These are phyloP conservation scores for Petrophora chlorosata DNA, from an alignment of 2,888 invertebrate species.

Conservation along the genomic window DNA sequence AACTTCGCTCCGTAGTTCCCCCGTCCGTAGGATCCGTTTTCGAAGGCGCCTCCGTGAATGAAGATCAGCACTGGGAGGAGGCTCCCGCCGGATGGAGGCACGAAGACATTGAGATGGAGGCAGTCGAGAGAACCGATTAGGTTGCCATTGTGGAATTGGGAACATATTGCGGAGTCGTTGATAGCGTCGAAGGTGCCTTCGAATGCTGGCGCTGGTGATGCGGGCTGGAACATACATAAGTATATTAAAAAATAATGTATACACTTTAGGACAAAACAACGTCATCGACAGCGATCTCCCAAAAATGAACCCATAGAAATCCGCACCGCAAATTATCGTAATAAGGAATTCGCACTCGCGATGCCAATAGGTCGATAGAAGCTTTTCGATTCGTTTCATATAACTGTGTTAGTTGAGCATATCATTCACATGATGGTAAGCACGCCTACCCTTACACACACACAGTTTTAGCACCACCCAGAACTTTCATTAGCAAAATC, in stretches of 20 bases:
- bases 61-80: slow-evolving; percentile 55
- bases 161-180: slow-evolving; percentile 45
- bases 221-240: slow-evolving; percentile 9
- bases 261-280: background rate
- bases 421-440: too few relatives aligned
- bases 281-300: too few relatives aligned
- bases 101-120: slow-evolving; percentile 62
- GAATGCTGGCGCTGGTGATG: slow-evolving; percentile 32
- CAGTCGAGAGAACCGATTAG: slow-evolving; percentile 41
- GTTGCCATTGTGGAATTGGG: slow-evolving; percentile 39
- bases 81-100: slow-evolving; percentile 57
- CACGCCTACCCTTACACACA: too few relatives aligned
- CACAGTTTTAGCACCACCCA: too few relatives aligned
- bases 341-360: too few relatives aligned
- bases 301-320: too few relatives aligned
- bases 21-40: slow-evolving; percentile 41
- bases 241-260: too few relatives aligned
- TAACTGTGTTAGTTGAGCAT: too few relatives aligned
- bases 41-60: slow-evolving; percentile 59
- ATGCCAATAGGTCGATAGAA: too few relatives aligned
- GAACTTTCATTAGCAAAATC: too few relatives aligned
- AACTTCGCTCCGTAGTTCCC: slow-evolving; percentile 44
- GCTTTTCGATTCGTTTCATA: too few relatives aligned
- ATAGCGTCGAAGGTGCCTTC: slow-evolving; percentile 40
- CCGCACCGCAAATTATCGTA: too few relatives aligned